A percentile compares a stretch with the other conserved stretches of the same genome.
Evolutionary conservation across 2,113 vertebrate genomes (phyloP).

Genomic region (Catharus bicknelli): DNA sequence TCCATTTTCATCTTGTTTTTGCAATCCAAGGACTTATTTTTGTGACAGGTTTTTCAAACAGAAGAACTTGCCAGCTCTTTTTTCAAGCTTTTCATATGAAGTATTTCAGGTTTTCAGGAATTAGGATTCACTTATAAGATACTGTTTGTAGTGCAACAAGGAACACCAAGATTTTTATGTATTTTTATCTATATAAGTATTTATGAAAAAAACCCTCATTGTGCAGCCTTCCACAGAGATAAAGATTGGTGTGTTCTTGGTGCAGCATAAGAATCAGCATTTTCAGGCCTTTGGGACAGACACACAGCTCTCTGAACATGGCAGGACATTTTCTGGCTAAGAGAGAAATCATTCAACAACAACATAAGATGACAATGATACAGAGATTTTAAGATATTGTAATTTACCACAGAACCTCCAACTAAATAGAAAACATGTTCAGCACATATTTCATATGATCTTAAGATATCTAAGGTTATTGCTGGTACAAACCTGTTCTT

Average conservation of each 20-base stretch:
- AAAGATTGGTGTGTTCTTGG: slow-evolving; percentile 36
- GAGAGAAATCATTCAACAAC: slow-evolving; percentile 67
- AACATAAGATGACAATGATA: slow-evolving; percentile 42
- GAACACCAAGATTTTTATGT: neutral
- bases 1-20: neutral
- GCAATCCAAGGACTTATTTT: neutral
- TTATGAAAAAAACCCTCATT: slow-evolving; percentile 18
- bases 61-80: neutral
- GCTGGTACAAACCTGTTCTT: slow-evolving; percentile 36
- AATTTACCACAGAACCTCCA: neutral
- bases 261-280: slow-evolving; percentile 50
- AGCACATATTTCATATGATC: neutral
- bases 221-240: slow-evolving; percentile 39
- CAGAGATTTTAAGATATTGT: neutral
- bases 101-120: neutral
- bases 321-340: slow-evolving; percentile 64
- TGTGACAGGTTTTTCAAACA: neutral
- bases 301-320: slow-evolving; percentile 53
- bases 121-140: neutral
- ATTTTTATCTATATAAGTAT: neutral
- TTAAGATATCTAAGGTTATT: neutral
- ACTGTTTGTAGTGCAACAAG: neutral
- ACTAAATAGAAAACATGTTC: neutral
- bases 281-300: slow-evolving; percentile 62
- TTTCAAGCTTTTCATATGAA: slow-evolving; percentile 8